Base-by-base conservation (phyloP, 2,113 vertebrate genomes). In the Xiphias gladius region DNA sequence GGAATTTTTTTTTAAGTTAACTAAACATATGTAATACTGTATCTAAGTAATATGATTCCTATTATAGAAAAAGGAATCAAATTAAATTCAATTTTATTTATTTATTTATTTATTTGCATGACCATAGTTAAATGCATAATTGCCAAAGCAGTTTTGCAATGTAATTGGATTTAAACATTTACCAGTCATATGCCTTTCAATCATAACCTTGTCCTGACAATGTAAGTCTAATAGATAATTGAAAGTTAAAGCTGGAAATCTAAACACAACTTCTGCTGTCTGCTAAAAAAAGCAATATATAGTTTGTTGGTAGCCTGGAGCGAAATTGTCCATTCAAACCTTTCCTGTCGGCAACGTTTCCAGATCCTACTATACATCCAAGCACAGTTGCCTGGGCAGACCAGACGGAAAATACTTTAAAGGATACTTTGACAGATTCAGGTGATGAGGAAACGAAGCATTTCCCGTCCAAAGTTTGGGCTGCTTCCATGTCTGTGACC, bases 401-500 rank as follows among this genome's bases (percentile, higher is more conserved):
- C 24, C 24, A 28, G 12, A 58, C 24, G 13, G 5, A 55, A 26
- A 9, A 19, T 3, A 22, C 13, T 26, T 46, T 1, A n/a, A 41
- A 54, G 1, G 39, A 28, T 1, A 24, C 20, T 48, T 17, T 54
- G 24, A 54, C 32, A 26, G 0, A 12, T 22, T 30, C 10, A 46
- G 22, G 5, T n/a, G 63, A 64, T 26, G 54, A 75, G 65, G 46
- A 83, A 75, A 64, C 63, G 32, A 35, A 22, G 41, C 13, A 9
- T 66, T 68, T 30, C 26, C 30, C 54, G 62, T 41, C 37, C 48
- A 41, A 77, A 76, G 35, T 85, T 86, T 74, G 19, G 48, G 5
- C 48, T 32, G 78, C 85, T 83, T 82, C 85, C 86, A 75, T 55
- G 63, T 82, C 62, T 76, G 73, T 92, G 91, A 94, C 93, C 93